These are phyloP conservation scores for Mus minutoides DNA, from an alignment of 2,797 vertebrate species.

Conservation along the genomic window DNA sequence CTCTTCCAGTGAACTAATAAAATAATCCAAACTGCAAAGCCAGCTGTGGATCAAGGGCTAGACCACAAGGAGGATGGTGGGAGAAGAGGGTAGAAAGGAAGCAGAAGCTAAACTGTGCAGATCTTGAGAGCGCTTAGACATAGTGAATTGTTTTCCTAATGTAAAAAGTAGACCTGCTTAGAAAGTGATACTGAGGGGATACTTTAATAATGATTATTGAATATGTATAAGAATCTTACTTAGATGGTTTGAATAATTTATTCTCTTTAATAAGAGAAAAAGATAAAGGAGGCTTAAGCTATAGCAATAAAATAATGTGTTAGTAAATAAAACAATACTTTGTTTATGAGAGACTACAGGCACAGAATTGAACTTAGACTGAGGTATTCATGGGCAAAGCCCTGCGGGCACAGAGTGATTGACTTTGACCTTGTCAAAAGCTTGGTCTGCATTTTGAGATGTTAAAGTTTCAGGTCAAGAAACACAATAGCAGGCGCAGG, in stretches of 20 bases:
- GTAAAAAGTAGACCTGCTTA: neutral
- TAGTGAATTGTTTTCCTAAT: neutral
- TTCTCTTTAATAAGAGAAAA: constrained; percentile 41
- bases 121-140: neutral
- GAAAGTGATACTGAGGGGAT: neutral
- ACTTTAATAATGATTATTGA: neutral
- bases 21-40: constrained; percentile 33
- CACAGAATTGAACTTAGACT: neutral
- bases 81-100: neutral
- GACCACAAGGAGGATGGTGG: neutral
- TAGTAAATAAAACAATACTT: neutral
- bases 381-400: neutral
- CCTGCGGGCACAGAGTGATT: neutral
- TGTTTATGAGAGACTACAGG: neutral
- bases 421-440: neutral
- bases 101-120: neutral
- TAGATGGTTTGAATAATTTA: constrained; percentile 15
- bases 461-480: constrained; percentile 10
- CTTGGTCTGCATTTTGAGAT: neutral
- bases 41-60: neutral
- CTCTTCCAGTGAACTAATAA: neutral
- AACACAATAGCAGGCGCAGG: neutral
- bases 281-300: neutral
- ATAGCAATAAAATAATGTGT: neutral
- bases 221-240: neutral